These are phyloP conservation scores for Hystrix brachyura DNA, from an alignment of 2,113 vertebrate genomes.

Conservation along the genomic window DNA sequence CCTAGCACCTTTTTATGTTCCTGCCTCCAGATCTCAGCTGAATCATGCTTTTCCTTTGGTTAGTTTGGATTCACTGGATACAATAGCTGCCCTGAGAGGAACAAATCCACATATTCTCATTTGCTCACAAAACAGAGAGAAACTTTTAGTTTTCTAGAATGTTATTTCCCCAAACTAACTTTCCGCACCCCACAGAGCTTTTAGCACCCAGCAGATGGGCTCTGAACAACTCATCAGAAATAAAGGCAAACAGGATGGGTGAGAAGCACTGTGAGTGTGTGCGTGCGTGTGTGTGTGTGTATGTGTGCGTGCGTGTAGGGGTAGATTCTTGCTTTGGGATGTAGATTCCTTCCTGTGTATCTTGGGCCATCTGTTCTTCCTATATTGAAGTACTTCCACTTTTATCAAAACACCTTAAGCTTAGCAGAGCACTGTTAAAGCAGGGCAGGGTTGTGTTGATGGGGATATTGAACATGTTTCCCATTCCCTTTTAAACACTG, in stretches of 20 bases:
- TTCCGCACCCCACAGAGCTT: slow-evolving; percentile 32
- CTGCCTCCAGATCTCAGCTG: background rate
- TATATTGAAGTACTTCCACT: background rate
- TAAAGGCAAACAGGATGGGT: slow-evolving; percentile 5
- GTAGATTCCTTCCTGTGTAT: background rate
- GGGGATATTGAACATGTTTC: background rate
- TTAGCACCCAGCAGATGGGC: slow-evolving; percentile 51
- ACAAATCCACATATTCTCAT: background rate
- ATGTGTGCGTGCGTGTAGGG: background rate
- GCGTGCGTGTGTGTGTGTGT: background rate
- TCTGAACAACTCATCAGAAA: slow-evolving; percentile 45
- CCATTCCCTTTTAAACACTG: background rate
- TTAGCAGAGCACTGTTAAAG: background rate
- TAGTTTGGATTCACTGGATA: background rate
- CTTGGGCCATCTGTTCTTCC: slow-evolving; percentile 27
- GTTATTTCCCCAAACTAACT: background rate
- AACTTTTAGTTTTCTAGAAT: background rate
- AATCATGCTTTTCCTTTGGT: background rate
- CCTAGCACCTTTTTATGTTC: background rate
- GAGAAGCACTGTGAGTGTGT: background rate
- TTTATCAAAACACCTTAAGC: background rate
- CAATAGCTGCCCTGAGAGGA: accelerated
- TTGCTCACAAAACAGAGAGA: background rate
- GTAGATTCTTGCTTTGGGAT: background rate
- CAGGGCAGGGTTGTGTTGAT: background rate